A percentile compares a stretch with the other conserved stretches of the same genome.
phyloP scores from a whole-genome alignment of 2,888 invertebrate genomes.

The Venustoraphidia nigricollis region DNA sequence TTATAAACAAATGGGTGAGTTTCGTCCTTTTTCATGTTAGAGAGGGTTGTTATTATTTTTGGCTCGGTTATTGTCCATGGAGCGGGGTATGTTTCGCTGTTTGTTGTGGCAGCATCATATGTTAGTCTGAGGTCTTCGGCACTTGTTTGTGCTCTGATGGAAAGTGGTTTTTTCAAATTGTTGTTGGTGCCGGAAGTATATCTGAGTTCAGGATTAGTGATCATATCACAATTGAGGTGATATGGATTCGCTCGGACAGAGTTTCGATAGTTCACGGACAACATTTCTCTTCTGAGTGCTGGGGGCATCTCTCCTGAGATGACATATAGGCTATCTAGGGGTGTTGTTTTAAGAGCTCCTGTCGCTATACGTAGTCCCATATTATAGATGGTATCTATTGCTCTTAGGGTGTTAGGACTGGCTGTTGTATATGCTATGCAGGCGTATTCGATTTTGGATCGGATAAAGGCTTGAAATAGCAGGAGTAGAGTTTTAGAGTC shows the following conservation, averaged over 20 bases:
- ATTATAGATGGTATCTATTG: slow-evolving; percentile 10
- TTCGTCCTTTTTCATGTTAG: no score
- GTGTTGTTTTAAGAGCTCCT: slow-evolving; percentile 8
- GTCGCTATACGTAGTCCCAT: slow-evolving; percentile 7
- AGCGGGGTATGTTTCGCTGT: no score
- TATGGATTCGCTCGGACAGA: background rate
- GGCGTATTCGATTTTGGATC: slow-evolving; percentile 13
- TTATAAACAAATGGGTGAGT: no score
- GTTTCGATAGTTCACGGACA: background rate
- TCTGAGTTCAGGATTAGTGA: background rate
- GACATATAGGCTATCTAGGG: background rate
- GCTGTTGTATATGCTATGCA: slow-evolving; percentile 13
- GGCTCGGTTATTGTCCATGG: no score
- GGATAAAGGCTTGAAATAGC: slow-evolving; percentile 9
- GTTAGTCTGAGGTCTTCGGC: no score
- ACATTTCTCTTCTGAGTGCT: background rate
- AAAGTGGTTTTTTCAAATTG: no score
- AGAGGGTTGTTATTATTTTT: no score
- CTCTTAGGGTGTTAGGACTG: background rate
- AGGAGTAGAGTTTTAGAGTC: slow-evolving; percentile 4
- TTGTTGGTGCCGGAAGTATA: no score
- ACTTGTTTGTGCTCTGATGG: no score
- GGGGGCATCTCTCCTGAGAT: background rate
- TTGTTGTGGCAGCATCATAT: no score
- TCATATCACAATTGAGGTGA: background rate